Evolutionary conservation across 2,888 invertebrate species (phyloP), one percentile per base, ranked within the genome.

Genomic region (Lysandra bellargus): DNA sequence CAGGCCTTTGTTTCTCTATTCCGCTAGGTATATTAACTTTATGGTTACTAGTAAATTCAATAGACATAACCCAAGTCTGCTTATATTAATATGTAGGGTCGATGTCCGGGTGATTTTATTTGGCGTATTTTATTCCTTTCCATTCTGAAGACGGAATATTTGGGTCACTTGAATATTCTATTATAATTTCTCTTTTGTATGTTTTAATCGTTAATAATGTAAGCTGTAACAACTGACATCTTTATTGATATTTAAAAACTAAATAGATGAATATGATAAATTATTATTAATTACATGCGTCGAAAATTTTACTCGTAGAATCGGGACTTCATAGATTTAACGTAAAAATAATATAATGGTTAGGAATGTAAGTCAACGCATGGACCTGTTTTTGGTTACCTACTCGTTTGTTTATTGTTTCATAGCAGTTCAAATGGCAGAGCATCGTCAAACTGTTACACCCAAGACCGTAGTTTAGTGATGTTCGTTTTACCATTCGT

Each of bases 341-440:
- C 40, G 0, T 40, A 40, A 40, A 40, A 40, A 40, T 53, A 53
- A 33, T 33, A 37, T 37, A 37, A 37, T 37, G 12, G 4, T 14
- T 14, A 53, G 5, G 53, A 53, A 4, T 17, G 17, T 53, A 53
- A 53, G 17, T 12, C 5, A 53, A 53, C 53, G 53, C 14, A 17
- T 17, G 14, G 12, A 14, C 4, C n/a, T 60, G 60, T 5, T 60
- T 60, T 5, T 60, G 5, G 44, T 69, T 69, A 37, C 72, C 37
- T 72, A 72, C 37, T 72, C 72, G 33, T 72, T 33, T 33, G 72
- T 72, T 37, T 37, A n/a, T 37, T 40, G 72, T 72, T 72, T 72
- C 72, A 72, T 40, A 72, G 40, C 72, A 72, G 72, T 17, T 72
- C 37, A 72, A 72, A 37, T 72, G 72, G 72, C 73, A n/a, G 73